Evolutionary conservation across 2,113 vertebrate genomes (phyloP), one percentile per base, ranked within the genome.

Genomic region (Tauraco erythrolophus): DNA sequence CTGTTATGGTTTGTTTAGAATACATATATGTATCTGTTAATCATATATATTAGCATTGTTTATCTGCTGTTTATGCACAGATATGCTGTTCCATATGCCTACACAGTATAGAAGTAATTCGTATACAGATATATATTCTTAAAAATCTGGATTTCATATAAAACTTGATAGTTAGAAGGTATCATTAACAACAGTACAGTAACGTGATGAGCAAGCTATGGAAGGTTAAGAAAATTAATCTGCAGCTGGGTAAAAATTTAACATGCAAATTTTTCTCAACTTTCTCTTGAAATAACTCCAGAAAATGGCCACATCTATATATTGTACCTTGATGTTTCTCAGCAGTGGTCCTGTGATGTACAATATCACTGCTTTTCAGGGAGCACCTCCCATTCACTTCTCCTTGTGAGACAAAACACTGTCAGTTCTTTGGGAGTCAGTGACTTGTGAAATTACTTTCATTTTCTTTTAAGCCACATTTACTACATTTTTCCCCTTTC

Each of bases 221-320:
- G 24, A 54, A 25, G 7, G 46, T 50, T 21, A 39, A 50, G 37
- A 53, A 88, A 37, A 48, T 39, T 9, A 18, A 19, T 57, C 27
- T 77, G 22, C 19, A 33, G 35, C 8, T 70, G 54, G 64, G 33
- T 74, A 23, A 81, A 58, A 71, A 48, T 13, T 57, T 56, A 68
- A 39, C 21, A 39, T n/a, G 9, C 31, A 69, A 2, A 19, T 57
- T 58, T 89, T 58, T 70, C 12, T 43, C 1, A 48, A 43, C 18
- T 68, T 88, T 60, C 27, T 35, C 9, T 31, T 51, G 85, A 30
- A 62, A 22, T 66, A 23, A 45, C 46, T 83, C 6, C 7, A 37
- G 45, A 25, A 60, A 65, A 30, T 0, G 1, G 46, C n/a, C 11
- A 5, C 51, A 4, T 45, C n/a, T 77, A 0, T 48, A 0, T 57